Base-by-base conservation (phyloP, 1,140 invertebrate species). In the Tetramorium simillimum region DNA sequence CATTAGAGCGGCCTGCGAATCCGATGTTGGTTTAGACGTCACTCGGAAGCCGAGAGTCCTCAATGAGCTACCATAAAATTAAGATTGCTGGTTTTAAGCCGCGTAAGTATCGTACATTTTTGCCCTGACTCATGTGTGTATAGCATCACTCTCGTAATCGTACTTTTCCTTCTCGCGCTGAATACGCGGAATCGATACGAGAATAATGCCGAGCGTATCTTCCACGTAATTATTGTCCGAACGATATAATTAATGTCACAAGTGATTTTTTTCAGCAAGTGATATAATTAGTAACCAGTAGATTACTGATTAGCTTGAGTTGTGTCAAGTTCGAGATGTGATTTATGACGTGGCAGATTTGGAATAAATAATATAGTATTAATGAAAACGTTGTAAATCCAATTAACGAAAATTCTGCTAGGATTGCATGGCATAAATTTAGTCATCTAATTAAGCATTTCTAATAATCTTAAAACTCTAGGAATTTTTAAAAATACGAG, bases 21-120 rank as follows among this genome's bases (percentile, higher is more conserved):
- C 18, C 28, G 5, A 21, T 75, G 80, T 73, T 81, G 40, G 40
- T 60, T 84, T 62, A 62, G 14, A 3, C 9, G 9, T 80, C 62
- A 69, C 33, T 51, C 28, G 12, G 40, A 62, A 77, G 12, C 16
- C n/a, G 5, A 40, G 77, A 5, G n/a, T 81, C n/a, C 21, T 69
- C 62, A 70, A 69, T 63, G 12, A 70, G 28, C 46, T 28, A 14
- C 7, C 3, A 33, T 33, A 33, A 33, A 16, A 70, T 81, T n/a
- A 33, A 69, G 70, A 67, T 69, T 69, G 21, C 4, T 67, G 5
- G 58, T 67, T 43, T 67, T 33, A 33, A 40, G n/a, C 7, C 9
- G 5, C 14, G 33, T n/a, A 18, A 81, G 24, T 70, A 70, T 43
- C 53, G n/a, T 53, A 77, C 3, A 65, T 5, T 51, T 37, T 37